Conservation (phyloP, 2,113 vertebrate genomes). For the Calypte anna region DNA sequence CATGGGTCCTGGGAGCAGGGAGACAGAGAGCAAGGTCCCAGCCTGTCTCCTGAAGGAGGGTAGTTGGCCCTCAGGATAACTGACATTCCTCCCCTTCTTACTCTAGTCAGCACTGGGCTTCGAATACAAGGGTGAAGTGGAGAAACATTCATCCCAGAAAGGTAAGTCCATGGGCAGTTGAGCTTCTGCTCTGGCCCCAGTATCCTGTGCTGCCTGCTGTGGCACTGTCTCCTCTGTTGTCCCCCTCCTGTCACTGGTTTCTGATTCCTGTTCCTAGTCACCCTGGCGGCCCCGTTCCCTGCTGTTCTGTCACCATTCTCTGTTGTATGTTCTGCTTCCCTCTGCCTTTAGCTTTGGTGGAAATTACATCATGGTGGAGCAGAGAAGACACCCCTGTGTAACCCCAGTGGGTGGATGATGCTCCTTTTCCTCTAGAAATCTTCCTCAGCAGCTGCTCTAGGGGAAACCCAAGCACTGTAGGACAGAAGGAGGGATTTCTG, state of each 20-base stretch:
- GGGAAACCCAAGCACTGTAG: not conserved
- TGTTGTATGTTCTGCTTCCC: not conserved
- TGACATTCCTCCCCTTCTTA: not conserved
- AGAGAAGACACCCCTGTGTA: not conserved
- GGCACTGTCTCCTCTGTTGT: not conserved
- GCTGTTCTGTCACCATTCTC: not conserved
- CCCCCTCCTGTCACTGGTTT: not conserved
- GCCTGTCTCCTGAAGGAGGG: not conserved
- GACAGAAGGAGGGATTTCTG: not conserved
- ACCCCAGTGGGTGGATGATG: rapidly evolving
- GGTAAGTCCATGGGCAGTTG: slow-evolving; percentile 60
- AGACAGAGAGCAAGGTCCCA: not conserved
- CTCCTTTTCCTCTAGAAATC: not conserved
- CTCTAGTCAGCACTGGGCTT: slow-evolving; percentile 91
- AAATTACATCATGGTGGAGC: rapidly evolving
- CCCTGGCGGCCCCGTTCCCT: not conserved
- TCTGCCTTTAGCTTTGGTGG: not conserved
- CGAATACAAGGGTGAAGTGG: slow-evolving; percentile 91
- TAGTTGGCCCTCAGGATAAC: not conserved
- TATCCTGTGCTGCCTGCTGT: not conserved
- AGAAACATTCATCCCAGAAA: slow-evolving; percentile 92
- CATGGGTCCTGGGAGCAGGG: too few relatives aligned
- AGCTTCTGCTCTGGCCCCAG: not conserved
- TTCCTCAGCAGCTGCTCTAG: not conserved
- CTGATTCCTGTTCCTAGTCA: not conserved